Evolutionary conservation across 2,888 invertebrate genomes (phyloP), one percentile per base, ranked within the genome.

Genomic region (Drosophila pseudotalamancana): DNA sequence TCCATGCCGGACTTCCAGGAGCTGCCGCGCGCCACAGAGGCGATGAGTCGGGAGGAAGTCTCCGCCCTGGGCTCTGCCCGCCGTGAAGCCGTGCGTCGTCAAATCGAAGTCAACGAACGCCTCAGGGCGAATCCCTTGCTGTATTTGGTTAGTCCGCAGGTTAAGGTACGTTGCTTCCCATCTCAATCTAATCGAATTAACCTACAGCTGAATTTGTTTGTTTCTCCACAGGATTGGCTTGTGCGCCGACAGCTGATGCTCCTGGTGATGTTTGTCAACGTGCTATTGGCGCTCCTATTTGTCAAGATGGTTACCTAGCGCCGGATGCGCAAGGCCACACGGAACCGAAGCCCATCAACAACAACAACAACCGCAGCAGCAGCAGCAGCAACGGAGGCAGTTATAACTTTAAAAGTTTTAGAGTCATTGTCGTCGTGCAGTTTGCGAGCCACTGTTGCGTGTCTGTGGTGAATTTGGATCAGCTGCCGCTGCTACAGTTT

Each of bases 141-240:
- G 88, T 98, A 98, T 92, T 94, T 99, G 92, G 95, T 97, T 94
- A 98, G 97, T 95, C 98, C 98, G 90, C 96, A 97, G 94, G 97
- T 98, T 88, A 97, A 97, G 96, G 98, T 98, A 92, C 93, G 93
- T 91, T n/a, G 2, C 8, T 18, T 8, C 9, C 11, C 8, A 32
- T 1, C 3, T 6, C 25, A 31, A 19, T 27, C 21, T 6, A 31
- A 18, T 6, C n/a, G 11, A 9, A 25, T n/a, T n/a, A 27, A 11
- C 19, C 12, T 11, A 12, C 53, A 3, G 12, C 12, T 27, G 4
- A 25, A 6, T 31, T 8, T 1, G 8, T 6, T 29, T 32, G 5
- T 46, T 9, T 19, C 18, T 37, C 46, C 46, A 1, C 72, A 97
- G 97, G 97, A 97, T 94, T 98, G 98, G 98, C 97, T 98, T 93